Percentiles rank a stretch among this genome's conserved stretches.
Evolutionary conservation across 2,797 vertebrate species (phyloP).

Genomic region (Bradypodion pumilum): DNA sequence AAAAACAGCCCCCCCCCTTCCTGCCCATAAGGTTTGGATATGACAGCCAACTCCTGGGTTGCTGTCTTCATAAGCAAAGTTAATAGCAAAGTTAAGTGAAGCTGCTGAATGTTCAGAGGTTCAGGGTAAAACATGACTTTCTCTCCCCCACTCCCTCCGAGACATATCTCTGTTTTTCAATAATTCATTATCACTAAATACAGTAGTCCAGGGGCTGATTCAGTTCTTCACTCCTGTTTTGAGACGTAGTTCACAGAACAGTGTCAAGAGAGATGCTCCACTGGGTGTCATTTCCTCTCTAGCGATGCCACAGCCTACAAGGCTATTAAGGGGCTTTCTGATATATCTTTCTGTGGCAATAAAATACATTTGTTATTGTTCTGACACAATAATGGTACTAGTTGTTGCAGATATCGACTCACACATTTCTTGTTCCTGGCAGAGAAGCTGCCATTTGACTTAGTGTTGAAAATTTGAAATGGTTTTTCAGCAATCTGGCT

Average conservation of each 20-base stretch:
- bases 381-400: slow-evolving; percentile 13
- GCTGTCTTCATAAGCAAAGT: neutral
- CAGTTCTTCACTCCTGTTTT: neutral
- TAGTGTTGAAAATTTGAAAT: neutral
- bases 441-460: neutral
- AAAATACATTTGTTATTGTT: slow-evolving; percentile 20
- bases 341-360: slow-evolving; percentile 7
- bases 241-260: slow-evolving; percentile 10
- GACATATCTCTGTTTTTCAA: slow-evolving; percentile 10
- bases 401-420: neutral
- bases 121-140: slow-evolving; percentile 7
- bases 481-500: neutral
- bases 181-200: slow-evolving; percentile 19
- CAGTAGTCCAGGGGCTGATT: slow-evolving; percentile 6
- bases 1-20: neutral
- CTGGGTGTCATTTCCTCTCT: slow-evolving; percentile 2
- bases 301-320: slow-evolving; percentile 13
- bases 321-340: slow-evolving; percentile 11
- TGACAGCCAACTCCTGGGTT: neutral
- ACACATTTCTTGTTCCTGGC: neutral
- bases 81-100: neutral
- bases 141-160: neutral
- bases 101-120: neutral
- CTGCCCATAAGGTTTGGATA: neutral
- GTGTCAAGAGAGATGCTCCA: slow-evolving; percentile 3